Conservation (phyloP, 2,797 vertebrate genomes). For the Cryptoblepharus egeriae region DNA sequence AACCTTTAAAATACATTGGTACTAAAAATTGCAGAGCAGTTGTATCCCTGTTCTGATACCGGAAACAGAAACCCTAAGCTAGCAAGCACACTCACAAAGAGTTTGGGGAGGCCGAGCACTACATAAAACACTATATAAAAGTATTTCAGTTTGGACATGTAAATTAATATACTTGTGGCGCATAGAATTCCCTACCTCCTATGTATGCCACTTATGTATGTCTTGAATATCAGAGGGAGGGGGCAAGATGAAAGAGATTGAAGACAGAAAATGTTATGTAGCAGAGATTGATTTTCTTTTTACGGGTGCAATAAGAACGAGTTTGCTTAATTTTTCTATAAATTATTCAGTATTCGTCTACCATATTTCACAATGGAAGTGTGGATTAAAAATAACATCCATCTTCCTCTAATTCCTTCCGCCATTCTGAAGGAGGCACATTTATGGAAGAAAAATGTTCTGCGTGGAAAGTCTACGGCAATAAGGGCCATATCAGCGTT, state of each 20-base stretch:
- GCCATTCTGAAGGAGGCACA: neutral
- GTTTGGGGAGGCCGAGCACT: too few relatives aligned
- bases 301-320: slow-evolving; percentile 37
- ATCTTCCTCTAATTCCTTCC: slow-evolving; percentile 28
- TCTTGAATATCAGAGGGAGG: neutral
- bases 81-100: too few relatives aligned
- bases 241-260: too few relatives aligned
- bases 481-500: neutral
- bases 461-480: neutral
- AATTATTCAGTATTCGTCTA: slow-evolving; percentile 58
- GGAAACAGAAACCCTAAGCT: too few relatives aligned
- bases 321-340: slow-evolving; percentile 36
- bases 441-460: neutral
- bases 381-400: neutral
- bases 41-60: too few relatives aligned
- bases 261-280: neutral
- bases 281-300: slow-evolving; percentile 43
- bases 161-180: too few relatives aligned
- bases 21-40: too few relatives aligned
- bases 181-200: too few relatives aligned
- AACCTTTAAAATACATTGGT: too few relatives aligned
- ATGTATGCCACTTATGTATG: too few relatives aligned
- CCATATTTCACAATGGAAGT: slow-evolving; percentile 33
- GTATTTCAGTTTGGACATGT: too few relatives aligned
- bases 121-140: too few relatives aligned